These are phyloP conservation scores for Austrofundulus limnaeus DNA, from an alignment of 2,113 vertebrate genomes.

Conservation along the genomic window DNA sequence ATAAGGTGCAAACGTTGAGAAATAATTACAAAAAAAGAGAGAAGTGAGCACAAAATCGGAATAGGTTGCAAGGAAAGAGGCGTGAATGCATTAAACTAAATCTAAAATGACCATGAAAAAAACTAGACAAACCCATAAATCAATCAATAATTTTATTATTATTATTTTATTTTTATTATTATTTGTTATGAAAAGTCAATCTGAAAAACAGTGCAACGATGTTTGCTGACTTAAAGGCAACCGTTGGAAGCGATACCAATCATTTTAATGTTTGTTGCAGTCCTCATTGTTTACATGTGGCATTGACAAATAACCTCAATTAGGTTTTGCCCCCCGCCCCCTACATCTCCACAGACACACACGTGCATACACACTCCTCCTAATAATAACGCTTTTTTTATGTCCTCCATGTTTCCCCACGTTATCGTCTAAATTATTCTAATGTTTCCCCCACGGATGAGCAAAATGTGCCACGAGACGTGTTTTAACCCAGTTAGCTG, in stretches of 20 bases:
- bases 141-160: no score
- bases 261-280: background rate
- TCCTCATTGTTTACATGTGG: no score
- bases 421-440: slow-evolving; percentile 28
- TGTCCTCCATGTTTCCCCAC: background rate
- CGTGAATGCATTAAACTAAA: background rate
- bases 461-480: slow-evolving; percentile 20
- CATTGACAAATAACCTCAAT: no score
- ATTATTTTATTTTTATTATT: no score
- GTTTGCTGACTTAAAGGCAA: no score
- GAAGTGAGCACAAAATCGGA: background rate
- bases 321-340: no score
- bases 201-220: background rate
- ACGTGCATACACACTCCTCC: no score
- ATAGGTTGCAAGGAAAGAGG: background rate
- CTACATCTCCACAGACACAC: no score
- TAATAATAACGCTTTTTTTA: background rate
- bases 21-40: background rate
- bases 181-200: background rate
- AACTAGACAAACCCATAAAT: background rate
- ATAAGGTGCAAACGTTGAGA: slow-evolving; percentile 1
- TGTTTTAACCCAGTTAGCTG: slow-evolving; percentile 62
- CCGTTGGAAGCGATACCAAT: no score
- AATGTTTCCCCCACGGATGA: slow-evolving; percentile 36
- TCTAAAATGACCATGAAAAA: no score